phyloP scores from a whole-genome alignment of 2,888 invertebrate genomes.

The Odontocerum albicorne region DNA sequence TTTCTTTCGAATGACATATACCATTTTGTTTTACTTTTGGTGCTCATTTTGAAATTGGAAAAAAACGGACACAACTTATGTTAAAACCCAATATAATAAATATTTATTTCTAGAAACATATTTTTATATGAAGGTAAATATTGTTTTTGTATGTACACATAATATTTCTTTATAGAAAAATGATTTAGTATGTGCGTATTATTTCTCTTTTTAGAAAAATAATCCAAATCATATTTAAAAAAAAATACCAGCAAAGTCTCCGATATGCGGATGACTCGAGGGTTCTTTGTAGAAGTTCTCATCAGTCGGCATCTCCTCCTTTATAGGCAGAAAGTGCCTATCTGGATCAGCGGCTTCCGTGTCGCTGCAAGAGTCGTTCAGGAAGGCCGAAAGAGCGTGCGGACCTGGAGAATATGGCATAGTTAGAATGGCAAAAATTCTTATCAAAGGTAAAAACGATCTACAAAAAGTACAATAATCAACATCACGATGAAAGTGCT shows the following conservation, averaged over 20 bases:
- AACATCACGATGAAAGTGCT: too few species aligned
- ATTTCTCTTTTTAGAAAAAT: too few species aligned
- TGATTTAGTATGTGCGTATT: too few species aligned
- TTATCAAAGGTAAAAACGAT: too few species aligned
- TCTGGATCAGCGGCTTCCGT: slow-evolving; percentile 43
- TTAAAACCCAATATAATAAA: too few species aligned
- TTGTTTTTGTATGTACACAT: not conserved
- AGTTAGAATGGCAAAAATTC: not conserved
- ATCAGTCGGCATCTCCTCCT: slow-evolving; percentile 49
- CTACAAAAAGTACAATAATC: too few species aligned
- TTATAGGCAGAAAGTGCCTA: slow-evolving; percentile 46
- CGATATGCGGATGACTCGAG: slow-evolving; percentile 17
- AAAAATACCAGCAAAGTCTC: slow-evolving; percentile 25
- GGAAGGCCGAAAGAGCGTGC: slow-evolving; percentile 46
- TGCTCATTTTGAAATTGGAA: too few species aligned
- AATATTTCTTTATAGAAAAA: not conserved
- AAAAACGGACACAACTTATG: too few species aligned
- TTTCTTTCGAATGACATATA: too few species aligned
- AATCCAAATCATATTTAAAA: too few species aligned
- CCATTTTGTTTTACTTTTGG: too few species aligned
- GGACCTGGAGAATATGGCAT: slow-evolving; percentile 43
- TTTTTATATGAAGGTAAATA: not conserved
- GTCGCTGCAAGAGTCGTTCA: slow-evolving; percentile 56
- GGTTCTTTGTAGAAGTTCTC: slow-evolving; percentile 38
- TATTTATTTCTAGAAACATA: too few species aligned